These are phyloP conservation scores for Chunga burmeisteri DNA, from an alignment of 2,113 vertebrate genomes.

Conservation along the genomic window DNA sequence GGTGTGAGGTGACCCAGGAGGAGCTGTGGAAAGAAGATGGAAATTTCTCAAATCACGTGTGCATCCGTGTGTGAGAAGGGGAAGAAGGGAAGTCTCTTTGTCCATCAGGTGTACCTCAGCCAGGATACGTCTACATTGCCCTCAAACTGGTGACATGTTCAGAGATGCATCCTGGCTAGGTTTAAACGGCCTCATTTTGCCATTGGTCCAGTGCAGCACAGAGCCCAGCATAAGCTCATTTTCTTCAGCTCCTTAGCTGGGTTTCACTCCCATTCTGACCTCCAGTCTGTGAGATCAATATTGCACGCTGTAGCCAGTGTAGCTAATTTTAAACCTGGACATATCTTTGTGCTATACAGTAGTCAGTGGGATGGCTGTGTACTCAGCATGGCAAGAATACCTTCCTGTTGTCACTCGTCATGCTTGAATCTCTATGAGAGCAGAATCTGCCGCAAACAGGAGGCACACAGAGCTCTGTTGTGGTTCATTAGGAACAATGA, in stretches of 20 bases:
- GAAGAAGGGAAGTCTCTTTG: not conserved
- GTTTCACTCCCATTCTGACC: not conserved
- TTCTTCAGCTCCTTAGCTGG: not conserved
- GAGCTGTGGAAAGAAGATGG: not conserved
- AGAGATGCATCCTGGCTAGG: not conserved
- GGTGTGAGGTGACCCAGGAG: not conserved
- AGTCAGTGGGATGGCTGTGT: not conserved
- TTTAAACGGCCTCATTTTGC: not conserved
- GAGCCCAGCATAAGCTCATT: not conserved
- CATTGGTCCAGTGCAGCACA: not conserved
- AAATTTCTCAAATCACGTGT: not conserved
- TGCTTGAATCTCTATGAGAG: not conserved
- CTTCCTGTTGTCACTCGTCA: not conserved
- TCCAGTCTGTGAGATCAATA: not conserved
- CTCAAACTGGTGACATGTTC: not conserved
- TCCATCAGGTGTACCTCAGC: not conserved
- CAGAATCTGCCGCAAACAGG: not conserved
- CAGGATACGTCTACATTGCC: not conserved
- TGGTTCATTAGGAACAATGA: not conserved
- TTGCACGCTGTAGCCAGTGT: not conserved
- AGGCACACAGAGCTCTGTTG: not conserved
- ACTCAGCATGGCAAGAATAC: not conserved
- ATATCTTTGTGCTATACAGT: not conserved
- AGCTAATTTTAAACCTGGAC: slow-evolving; percentile 2
- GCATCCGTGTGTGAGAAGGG: not conserved